A percentile compares a stretch with the other conserved stretches of the same genome.
phyloP scores from a whole-genome alignment of 2,113 vertebrate species.

The Tauraco erythrolophus region DNA sequence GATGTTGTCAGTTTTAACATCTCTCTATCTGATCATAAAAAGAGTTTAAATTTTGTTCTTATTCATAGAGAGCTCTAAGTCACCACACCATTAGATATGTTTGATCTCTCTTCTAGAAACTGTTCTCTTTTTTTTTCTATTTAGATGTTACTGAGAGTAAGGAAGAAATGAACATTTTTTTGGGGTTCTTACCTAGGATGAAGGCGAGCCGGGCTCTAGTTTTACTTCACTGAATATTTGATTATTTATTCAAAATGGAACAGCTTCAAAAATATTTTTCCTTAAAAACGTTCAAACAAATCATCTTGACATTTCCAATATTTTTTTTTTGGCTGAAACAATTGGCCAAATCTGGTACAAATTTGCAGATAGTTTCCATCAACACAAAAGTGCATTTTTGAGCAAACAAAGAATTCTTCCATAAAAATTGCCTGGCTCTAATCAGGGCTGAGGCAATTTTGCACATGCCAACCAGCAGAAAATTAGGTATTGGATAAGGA shows the following conservation, averaged over 20 bases:
- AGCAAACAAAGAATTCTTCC: conserved; percentile 64
- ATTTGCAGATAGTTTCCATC: conserved; percentile 72
- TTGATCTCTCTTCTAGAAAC: not conserved
- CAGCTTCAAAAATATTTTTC: conserved; percentile 64
- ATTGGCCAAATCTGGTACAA: conserved; percentile 69
- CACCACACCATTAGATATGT: not conserved
- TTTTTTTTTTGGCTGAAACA: conserved; percentile 64
- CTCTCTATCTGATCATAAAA: not conserved
- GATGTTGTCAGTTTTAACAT: not conserved
- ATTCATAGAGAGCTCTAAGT: not conserved
- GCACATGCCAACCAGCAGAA: conserved; percentile 63
- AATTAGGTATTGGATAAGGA: conserved; percentile 64
- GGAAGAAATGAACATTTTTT: not conserved
- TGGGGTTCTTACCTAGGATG: not conserved
- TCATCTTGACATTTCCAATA: conserved; percentile 62
- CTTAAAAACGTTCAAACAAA: conserved; percentile 67
- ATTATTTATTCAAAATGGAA: conserved; percentile 66
- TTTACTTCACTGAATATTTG: conserved; percentile 32
- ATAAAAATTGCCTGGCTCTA: conserved; percentile 68
- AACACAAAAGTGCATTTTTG: conserved; percentile 61
- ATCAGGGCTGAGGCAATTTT: conserved; percentile 57
- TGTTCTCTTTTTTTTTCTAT: not conserved
- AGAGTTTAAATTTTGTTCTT: not conserved
- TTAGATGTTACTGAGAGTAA: not conserved
- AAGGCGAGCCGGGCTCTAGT: not conserved